Percentiles rank a stretch among this genome's conserved stretches.
Conservation (phyloP, 2,888 invertebrate species). For the Galeruca laticollis region DNA sequence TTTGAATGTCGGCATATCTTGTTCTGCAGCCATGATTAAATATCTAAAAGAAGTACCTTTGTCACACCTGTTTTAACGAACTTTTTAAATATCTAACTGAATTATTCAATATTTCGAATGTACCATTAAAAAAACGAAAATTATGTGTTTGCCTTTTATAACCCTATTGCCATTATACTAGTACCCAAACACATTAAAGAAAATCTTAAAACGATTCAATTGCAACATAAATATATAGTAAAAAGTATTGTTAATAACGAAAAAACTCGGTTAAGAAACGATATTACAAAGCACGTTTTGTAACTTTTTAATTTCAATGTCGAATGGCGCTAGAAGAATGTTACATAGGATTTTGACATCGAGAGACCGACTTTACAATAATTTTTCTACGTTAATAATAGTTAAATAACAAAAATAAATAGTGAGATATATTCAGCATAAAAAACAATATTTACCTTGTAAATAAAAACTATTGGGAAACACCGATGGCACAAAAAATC, state of each 20-base stretch:
- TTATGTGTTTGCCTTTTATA: background rate
- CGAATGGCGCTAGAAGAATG: constrained; percentile 75
- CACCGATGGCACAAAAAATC: constrained; percentile 77
- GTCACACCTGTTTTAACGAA: too few relatives aligned
- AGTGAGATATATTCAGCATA: constrained; percentile 44
- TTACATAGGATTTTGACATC: constrained; percentile 79
- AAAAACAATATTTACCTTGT: constrained; percentile 60
- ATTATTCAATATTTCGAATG: background rate
- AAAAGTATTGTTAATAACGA: background rate
- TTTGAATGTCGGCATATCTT: constrained; percentile 94
- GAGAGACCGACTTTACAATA: constrained; percentile 71
- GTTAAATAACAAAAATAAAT: constrained; percentile 66
- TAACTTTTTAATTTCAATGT: constrained; percentile 59
- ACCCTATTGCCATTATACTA: background rate
- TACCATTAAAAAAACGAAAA: constrained; percentile 44
- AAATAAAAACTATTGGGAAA: constrained; percentile 69
- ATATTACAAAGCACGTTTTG: constrained; percentile 44
- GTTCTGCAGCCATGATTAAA: constrained; percentile 76
- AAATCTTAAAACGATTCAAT: constrained; percentile 5
- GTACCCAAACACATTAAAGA: background rate
- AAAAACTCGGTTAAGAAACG: constrained; percentile 4
- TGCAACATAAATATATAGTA: constrained; percentile 7
- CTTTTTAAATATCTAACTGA: background rate
- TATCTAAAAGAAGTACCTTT: constrained; percentile 46
- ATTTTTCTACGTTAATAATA: constrained; percentile 68